Percentiles rank a stretch among this genome's conserved stretches.
These are phyloP conservation scores for Papilio gigon DNA, from an alignment of 2,888 invertebrate genomes.

Conservation along the genomic window DNA sequence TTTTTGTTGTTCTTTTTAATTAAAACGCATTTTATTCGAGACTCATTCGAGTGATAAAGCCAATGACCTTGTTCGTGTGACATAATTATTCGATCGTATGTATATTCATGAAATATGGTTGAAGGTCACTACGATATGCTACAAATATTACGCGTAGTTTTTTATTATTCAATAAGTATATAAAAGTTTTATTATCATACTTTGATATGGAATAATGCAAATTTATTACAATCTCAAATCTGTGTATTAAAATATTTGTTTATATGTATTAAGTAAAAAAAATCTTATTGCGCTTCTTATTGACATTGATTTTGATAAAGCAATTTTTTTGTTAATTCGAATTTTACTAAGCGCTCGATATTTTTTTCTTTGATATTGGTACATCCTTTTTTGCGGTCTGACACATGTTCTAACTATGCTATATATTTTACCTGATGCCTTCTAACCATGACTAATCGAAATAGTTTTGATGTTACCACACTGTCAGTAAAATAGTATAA, in stretches of 20 bases:
- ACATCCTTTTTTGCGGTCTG: constrained; percentile 5
- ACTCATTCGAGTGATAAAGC: not conserved
- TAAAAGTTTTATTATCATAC: not conserved
- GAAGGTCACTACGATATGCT: constrained; percentile 19
- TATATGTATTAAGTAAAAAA: not conserved
- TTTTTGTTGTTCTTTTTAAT: not conserved
- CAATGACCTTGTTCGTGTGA: constrained; percentile 12
- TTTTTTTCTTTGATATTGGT: not conserved
- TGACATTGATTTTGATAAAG: not conserved
- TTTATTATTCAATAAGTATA: not conserved
- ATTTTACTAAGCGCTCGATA: not conserved
- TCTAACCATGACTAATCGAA: not conserved
- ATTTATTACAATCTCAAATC: not conserved
- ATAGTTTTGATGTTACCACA: not conserved
- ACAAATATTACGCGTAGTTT: constrained; percentile 16
- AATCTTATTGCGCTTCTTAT: not conserved
- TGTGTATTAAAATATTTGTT: too few species aligned
- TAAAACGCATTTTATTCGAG: not conserved
- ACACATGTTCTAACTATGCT: not conserved
- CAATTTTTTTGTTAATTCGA: not conserved
- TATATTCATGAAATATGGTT: not conserved
- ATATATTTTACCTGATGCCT: not conserved
- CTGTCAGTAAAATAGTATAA: not conserved
- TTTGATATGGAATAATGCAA: not conserved
- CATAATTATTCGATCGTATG: constrained; percentile 11